Conservation (phyloP, 2,113 vertebrate species). For the Serinus canaria region DNA sequence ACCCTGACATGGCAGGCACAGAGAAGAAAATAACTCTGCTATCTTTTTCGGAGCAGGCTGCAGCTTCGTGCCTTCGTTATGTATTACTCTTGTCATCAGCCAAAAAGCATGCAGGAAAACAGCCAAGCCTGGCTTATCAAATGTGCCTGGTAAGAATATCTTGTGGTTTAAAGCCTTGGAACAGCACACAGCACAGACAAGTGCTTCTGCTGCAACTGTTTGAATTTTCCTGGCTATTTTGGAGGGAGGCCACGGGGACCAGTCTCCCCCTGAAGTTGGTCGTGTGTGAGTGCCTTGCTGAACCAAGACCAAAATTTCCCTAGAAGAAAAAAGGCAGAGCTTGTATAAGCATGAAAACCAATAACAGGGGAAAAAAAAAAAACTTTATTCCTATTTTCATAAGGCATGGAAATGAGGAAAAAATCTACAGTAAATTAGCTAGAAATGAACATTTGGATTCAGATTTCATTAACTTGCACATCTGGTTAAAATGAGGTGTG, state of each 20-base stretch:
- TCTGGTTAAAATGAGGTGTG: not conserved
- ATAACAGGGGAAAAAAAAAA: not conserved
- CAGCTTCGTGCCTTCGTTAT: not conserved
- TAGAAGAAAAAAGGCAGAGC: not conserved
- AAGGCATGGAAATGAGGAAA: not conserved
- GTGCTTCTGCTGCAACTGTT: not conserved
- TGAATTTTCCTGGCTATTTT: not conserved
- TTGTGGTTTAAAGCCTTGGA: not conserved
- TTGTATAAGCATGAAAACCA: not conserved
- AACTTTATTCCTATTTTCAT: not conserved
- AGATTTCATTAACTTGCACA: not conserved
- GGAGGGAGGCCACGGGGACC: not conserved
- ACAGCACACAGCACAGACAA: not conserved
- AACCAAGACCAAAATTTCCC: not conserved
- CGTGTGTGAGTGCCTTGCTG: not conserved
- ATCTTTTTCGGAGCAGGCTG: not conserved
- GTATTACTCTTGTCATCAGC: not conserved
- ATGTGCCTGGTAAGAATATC: not conserved
- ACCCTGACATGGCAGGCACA: not conserved
- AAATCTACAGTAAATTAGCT: not conserved
- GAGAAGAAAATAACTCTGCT: not conserved
- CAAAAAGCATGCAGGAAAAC: not conserved
- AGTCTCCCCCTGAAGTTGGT: not conserved
- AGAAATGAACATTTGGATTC: not conserved
- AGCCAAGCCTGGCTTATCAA: not conserved